Evolutionary conservation across 2,797 vertebrate species (phyloP).

Genomic region (Gymnothorax javanicus): DNA sequence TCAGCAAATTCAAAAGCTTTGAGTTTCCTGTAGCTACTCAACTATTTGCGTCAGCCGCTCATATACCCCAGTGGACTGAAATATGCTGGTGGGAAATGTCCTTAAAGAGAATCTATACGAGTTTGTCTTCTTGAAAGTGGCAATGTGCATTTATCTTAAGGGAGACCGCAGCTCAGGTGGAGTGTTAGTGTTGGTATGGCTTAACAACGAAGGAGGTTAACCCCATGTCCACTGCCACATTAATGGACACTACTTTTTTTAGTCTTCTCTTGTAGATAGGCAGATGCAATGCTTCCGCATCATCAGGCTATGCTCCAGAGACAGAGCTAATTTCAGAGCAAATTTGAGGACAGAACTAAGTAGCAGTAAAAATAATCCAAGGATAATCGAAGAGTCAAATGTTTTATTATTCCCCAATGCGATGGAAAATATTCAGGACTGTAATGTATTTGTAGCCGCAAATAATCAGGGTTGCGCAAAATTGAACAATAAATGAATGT

Average conservation of each 20-base stretch:
- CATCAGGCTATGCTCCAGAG: too few species aligned
- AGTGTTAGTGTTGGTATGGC: not conserved
- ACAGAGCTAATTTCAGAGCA: too few species aligned
- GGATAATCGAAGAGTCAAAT: not conserved
- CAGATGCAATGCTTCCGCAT: too few species aligned
- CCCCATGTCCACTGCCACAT: not conserved
- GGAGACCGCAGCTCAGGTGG: not conserved
- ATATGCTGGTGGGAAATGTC: not conserved
- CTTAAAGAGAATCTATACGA: not conserved
- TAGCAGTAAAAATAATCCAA: too few species aligned
- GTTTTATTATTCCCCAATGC: not conserved
- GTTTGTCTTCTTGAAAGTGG: not conserved
- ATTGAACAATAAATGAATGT: too few species aligned
- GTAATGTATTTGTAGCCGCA: not conserved
- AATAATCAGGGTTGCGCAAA: not conserved
- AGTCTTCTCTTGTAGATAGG: too few species aligned
- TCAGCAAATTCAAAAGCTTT: too few species aligned
- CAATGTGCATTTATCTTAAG: not conserved
- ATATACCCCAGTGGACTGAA: not conserved
- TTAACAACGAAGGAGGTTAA: not conserved
- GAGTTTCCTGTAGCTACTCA: too few species aligned
- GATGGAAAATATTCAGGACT: not conserved
- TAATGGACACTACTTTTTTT: not conserved
- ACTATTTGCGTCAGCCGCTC: too few species aligned
- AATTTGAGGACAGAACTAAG: too few species aligned